Percentiles rank a stretch among this genome's conserved stretches.
Conservation (phyloP, 2,113 vertebrate species). For the Macquaria ambigua region DNA sequence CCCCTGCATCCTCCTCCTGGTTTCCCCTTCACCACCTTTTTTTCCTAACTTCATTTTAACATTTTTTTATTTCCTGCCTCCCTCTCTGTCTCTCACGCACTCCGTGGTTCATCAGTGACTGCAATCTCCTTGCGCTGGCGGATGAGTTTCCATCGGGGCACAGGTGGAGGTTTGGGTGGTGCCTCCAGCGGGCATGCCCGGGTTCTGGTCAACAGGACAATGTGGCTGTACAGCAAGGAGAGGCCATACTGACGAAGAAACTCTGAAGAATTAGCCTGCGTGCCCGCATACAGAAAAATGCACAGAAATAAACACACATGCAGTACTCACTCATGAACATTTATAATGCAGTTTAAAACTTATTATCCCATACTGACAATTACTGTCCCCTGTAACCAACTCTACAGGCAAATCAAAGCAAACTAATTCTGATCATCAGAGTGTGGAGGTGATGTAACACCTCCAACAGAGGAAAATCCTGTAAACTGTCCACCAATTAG, state of each 20-base stretch:
- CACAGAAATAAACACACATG: constrained; percentile 15
- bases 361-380: not conserved
- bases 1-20: constrained; percentile 51
- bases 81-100: constrained; percentile 70
- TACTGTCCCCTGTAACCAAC: not conserved
- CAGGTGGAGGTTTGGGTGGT: constrained; percentile 73
- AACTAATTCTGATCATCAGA: constrained; percentile 23
- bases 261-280: constrained; percentile 89
- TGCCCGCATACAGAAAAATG: constrained; percentile 25
- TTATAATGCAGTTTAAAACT: not conserved
- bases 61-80: constrained; percentile 30
- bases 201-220: constrained; percentile 88
- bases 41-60: constrained; percentile 25
- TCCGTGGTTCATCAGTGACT: constrained; percentile 88
- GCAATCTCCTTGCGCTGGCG: constrained; percentile 84
- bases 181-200: constrained; percentile 86
- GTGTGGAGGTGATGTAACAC: constrained; percentile 18
- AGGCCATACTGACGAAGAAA: constrained; percentile 89
- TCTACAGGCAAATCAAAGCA: not conserved
- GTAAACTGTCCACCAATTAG: constrained; percentile 35
- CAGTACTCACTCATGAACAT: not conserved
- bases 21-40: constrained; percentile 26
- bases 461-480: constrained; percentile 7
- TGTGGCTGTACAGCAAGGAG: constrained; percentile 87
- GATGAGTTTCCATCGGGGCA: constrained; percentile 90